Evolutionary conservation across 2,888 invertebrate genomes (phyloP).

Genomic region (Hirtodrosophila alboralis): DNA sequence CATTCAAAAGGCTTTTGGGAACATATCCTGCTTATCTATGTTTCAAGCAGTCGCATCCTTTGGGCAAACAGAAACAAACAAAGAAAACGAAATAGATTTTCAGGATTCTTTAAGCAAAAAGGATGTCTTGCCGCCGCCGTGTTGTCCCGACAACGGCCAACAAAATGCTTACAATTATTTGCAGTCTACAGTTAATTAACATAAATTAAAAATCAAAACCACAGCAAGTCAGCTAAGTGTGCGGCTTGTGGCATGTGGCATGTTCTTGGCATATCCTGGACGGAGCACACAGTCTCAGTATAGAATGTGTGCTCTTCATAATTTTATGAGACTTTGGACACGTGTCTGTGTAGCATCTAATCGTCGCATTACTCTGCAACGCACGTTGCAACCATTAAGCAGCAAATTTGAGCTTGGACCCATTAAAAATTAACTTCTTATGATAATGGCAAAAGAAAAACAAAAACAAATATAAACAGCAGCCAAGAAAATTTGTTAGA

Average conservation of each 20-base stretch:
- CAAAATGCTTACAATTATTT: conserved; percentile 47
- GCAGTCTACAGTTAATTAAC: conserved; percentile 69
- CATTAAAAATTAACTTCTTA: conserved; percentile 26
- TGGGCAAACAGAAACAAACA: conserved; percentile 48
- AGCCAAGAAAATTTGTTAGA: no score
- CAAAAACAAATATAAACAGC: conserved; percentile 15
- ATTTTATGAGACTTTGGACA: conserved; percentile 46
- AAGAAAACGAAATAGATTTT: conserved; percentile 37
- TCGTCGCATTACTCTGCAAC: conserved; percentile 47
- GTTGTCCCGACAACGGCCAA: conserved; percentile 45
- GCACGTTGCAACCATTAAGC: conserved; percentile 70
- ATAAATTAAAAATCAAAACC: conserved; percentile 77
- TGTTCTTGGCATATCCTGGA: no score
- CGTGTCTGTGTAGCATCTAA: conserved; percentile 51
- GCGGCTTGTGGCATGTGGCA: conserved; percentile 12
- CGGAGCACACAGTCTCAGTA: conserved; percentile 17
- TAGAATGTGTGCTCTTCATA: conserved; percentile 42
- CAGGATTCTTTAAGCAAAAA: conserved; percentile 30
- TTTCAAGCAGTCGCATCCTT: no score
- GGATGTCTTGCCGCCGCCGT: conserved; percentile 47
- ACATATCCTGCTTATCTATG: conserved; percentile 36
- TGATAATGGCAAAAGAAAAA: conserved; percentile 4
- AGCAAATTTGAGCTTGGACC: conserved; percentile 24
- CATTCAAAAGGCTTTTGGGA: neutral
- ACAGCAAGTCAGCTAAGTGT: conserved; percentile 34